phyloP scores from a whole-genome alignment of 2,888 invertebrate species.

The Ichneumoninae sp. region DNA sequence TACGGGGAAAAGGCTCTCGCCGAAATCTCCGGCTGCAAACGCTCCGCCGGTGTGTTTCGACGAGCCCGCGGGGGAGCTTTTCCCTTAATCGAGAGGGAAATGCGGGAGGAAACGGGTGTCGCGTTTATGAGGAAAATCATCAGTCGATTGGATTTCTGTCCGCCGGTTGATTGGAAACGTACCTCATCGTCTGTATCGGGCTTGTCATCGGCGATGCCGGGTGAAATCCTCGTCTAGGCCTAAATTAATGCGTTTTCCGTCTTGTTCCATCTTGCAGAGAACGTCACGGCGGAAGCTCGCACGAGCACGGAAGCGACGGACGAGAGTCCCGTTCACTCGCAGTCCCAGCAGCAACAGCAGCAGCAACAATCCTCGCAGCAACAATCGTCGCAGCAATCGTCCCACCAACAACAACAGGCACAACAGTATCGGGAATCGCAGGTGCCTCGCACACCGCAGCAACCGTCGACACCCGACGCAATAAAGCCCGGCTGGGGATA shows the following conservation, averaged over 20 bases:
- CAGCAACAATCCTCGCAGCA: conserved; percentile 68
- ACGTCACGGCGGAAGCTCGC: conserved; percentile 80
- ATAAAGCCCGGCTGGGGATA: conserved; percentile 88
- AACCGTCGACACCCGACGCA: conserved; percentile 82
- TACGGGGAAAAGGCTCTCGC: conserved; percentile 44
- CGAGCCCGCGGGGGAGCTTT: conserved; percentile 23
- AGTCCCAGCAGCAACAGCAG: conserved; percentile 68
- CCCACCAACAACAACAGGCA: conserved; percentile 81
- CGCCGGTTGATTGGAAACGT: background rate
- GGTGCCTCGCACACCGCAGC: conserved; percentile 82
- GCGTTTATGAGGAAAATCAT: conserved; percentile 32
- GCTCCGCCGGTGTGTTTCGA: conserved; percentile 28
- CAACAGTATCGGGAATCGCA: conserved; percentile 83
- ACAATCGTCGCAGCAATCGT: conserved; percentile 74
- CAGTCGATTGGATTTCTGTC: background rate
- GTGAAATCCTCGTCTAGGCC: conserved; percentile 13
- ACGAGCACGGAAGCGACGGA: conserved; percentile 81
- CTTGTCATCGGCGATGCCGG: background rate
- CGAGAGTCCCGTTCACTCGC: conserved; percentile 82
- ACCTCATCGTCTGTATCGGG: background rate
- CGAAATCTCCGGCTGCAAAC: conserved; percentile 8
- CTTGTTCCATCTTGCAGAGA: conserved; percentile 73
- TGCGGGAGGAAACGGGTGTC: conserved; percentile 16
- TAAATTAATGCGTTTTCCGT: conserved; percentile 17
- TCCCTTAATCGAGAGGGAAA: conserved; percentile 29